These are phyloP conservation scores for Arvicanthis niloticus DNA, from an alignment of 2,113 vertebrate genomes.

Conservation along the genomic window DNA sequence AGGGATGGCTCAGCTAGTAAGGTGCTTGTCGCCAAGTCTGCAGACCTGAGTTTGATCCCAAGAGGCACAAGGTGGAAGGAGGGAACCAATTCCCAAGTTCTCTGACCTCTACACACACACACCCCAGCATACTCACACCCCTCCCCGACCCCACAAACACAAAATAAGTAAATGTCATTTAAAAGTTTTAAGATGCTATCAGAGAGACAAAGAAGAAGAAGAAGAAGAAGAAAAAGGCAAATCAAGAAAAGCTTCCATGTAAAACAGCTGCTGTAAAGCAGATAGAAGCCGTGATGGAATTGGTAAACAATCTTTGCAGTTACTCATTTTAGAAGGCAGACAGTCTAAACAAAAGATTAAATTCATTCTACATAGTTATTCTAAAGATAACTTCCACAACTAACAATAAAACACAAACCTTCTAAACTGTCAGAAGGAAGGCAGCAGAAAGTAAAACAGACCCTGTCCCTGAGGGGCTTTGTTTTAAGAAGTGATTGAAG, in stretches of 20 bases:
- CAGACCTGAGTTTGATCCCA: background rate
- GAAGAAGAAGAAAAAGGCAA: background rate
- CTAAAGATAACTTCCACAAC: conserved; percentile 46
- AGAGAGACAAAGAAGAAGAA: background rate
- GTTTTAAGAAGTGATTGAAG: conserved; percentile 47
- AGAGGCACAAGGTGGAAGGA: background rate
- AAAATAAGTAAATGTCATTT: background rate
- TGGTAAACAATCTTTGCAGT: conserved; percentile 26
- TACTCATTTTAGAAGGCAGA: conserved; percentile 45
- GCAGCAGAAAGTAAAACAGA: conserved; percentile 49
- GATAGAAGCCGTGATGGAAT: conserved; percentile 25
- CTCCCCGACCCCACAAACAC: background rate
- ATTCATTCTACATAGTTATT: conserved; percentile 44
- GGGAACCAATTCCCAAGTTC: background rate
- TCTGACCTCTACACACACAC: background rate
- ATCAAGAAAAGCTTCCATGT: background rate
- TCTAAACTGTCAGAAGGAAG: conserved; percentile 46
- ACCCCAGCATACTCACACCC: background rate
- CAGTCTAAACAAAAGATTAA: conserved; percentile 34
- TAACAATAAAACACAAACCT: conserved; percentile 55
- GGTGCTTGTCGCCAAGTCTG: background rate
- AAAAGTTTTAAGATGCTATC: background rate
- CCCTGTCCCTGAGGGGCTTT: conserved; percentile 16
- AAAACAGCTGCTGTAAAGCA: conserved; percentile 32
- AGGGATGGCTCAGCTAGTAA: background rate